These are phyloP conservation scores for Drosophila formosana DNA, from an alignment of 2,888 invertebrate species.

Conservation along the genomic window DNA sequence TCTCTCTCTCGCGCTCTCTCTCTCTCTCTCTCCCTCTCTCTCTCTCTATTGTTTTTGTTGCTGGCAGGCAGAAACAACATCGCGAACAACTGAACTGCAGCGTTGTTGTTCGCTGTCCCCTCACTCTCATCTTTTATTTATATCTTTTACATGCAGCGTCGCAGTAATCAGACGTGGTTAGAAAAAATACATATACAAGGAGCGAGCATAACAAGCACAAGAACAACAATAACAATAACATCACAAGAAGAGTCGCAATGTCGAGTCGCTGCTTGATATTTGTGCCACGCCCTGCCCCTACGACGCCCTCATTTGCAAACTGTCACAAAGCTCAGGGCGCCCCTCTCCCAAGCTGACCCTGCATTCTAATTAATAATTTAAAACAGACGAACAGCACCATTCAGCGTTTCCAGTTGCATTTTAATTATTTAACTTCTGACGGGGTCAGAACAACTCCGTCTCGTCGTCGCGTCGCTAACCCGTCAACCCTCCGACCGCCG, in stretches of 20 bases:
- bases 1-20: conserved; percentile 24
- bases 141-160: conserved; percentile 22
- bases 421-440: conserved; percentile 64
- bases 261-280: conserved; percentile 34
- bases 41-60: conserved; percentile 8
- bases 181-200: background rate
- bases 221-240: conserved; percentile 44
- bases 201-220: background rate
- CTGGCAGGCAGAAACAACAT: conserved; percentile 20
- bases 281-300: conserved; percentile 33
- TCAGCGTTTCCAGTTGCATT: conserved; percentile 50
- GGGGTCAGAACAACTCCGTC: conserved; percentile 36
- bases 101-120: background rate
- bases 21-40: conserved; percentile 23
- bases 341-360: conserved; percentile 31
- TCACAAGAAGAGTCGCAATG: conserved; percentile 59
- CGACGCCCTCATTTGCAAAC: conserved; percentile 45
- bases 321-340: conserved; percentile 45
- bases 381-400: conserved; percentile 48
- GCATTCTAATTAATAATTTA: conserved; percentile 73
- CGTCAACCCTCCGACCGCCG: background rate
- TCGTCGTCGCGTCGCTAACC: background rate
- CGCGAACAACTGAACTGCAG: conserved; percentile 1
- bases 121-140: conserved; percentile 22
- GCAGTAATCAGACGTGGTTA: conserved; percentile 33